Evolutionary conservation across 2,888 invertebrate genomes (phyloP).

Genomic region (Leucania comma): DNA sequence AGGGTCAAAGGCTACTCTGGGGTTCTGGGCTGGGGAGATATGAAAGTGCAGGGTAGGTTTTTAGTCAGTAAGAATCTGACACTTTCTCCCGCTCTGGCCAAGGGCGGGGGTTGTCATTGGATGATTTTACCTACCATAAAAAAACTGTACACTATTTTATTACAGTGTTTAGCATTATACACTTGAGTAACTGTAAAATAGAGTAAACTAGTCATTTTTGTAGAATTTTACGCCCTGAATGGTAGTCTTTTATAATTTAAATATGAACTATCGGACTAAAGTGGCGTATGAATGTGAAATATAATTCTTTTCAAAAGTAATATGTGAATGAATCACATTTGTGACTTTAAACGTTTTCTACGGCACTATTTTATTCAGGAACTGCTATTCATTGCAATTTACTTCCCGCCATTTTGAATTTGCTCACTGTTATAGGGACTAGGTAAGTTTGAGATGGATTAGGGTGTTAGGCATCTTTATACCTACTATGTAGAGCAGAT

Average conservation of each 20-base stretch:
- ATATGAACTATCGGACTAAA: conserved; percentile 16
- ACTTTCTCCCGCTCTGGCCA: too few species aligned
- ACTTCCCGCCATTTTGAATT: conserved; percentile 52
- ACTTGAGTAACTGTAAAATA: not conserved
- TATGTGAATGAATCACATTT: conserved; percentile 66
- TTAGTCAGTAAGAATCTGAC: too few species aligned
- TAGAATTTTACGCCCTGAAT: not conserved
- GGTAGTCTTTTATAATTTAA: conserved; percentile 5
- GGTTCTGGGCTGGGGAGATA: too few species aligned
- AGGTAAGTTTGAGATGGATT: conserved; percentile 16
- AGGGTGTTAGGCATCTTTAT: not conserved
- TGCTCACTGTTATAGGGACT: conserved; percentile 24
- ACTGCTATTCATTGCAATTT: conserved; percentile 52
- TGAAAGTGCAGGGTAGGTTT: too few species aligned
- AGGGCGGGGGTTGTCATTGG: too few species aligned
- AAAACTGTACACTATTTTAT: too few species aligned
- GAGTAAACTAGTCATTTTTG: not conserved
- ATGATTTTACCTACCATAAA: too few species aligned
- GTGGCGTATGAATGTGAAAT: conserved; percentile 38
- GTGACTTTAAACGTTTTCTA: conserved; percentile 63
- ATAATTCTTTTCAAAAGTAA: conserved; percentile 48
- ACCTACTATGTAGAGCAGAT: too few species aligned
- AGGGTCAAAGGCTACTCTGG: too few species aligned
- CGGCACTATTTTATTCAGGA: conserved; percentile 61
- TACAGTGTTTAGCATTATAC: not conserved